phyloP scores from a whole-genome alignment of 2,113 vertebrate genomes.

The Theristicus caerulescens region DNA sequence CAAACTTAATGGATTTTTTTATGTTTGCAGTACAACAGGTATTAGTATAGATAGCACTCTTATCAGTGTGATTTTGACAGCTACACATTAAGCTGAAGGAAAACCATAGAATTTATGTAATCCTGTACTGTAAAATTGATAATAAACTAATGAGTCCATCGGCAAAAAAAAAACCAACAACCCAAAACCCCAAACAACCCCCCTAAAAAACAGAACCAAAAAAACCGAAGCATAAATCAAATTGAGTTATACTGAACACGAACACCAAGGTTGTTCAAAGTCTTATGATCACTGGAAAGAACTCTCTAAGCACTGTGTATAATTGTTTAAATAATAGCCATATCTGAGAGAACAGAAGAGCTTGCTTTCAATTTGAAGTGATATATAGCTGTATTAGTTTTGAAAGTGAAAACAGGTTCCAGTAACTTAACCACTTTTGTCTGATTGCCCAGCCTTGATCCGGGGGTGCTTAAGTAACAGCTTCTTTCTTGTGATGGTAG shows the following conservation, averaged over 20 bases:
- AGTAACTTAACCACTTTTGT: not conserved
- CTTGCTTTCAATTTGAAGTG: not conserved
- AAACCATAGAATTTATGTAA: not conserved
- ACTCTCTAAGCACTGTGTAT: not conserved
- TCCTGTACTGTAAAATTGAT: not conserved
- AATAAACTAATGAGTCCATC: not conserved
- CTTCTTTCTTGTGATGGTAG: not conserved
- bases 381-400: not conserved
- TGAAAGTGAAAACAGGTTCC: not conserved
- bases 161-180: not conserved
- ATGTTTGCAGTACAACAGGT: not conserved
- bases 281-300: not conserved
- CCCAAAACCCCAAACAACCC: not conserved
- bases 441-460: not conserved
- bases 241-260: not conserved
- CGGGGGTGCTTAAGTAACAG: not conserved
- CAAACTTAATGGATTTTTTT: not conserved
- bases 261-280: not conserved
- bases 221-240: not conserved
- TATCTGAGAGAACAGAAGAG: constrained; percentile 2
- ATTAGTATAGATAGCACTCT: not conserved
- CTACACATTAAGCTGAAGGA: not conserved
- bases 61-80: not conserved
- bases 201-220: not conserved
- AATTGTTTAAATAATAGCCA: constrained; percentile 6